Conservation (phyloP, 2,113 vertebrate genomes). For the Phoxinus phoxinus region DNA sequence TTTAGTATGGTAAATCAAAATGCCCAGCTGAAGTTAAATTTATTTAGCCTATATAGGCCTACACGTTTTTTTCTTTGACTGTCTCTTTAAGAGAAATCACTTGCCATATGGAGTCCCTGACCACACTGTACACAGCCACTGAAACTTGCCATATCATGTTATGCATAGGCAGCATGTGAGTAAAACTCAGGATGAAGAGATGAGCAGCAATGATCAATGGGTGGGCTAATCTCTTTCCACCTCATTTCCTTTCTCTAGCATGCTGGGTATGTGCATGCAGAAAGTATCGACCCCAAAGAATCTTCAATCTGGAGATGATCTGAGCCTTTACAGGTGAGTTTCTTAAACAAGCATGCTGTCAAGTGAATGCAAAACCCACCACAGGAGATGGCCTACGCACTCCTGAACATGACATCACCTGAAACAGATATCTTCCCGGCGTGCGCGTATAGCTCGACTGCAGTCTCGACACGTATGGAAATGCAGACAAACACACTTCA, state of each 20-base stretch:
- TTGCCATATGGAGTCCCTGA: background rate
- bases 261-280: background rate
- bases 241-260: conserved; percentile 8
- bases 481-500: conserved; percentile 30
- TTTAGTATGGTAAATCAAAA: background rate
- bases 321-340: conserved; percentile 5
- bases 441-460: background rate
- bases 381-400: background rate
- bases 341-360: conserved; percentile 3
- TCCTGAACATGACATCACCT: background rate
- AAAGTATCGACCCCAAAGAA: background rate
- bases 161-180: background rate
- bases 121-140: background rate
- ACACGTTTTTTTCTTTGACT: background rate
- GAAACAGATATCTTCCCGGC: background rate
- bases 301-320: conserved; percentile 23
- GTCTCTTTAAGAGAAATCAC: background rate
- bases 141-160: background rate
- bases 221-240: background rate
- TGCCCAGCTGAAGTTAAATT: too few species aligned
- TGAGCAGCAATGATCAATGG: conserved; percentile 12
- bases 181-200: background rate
- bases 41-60: background rate
- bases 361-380: background rate
- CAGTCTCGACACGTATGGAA: background rate